Evolutionary conservation across 1,140 invertebrate species (phyloP).

Genomic region (Zaprionus inermis): DNA sequence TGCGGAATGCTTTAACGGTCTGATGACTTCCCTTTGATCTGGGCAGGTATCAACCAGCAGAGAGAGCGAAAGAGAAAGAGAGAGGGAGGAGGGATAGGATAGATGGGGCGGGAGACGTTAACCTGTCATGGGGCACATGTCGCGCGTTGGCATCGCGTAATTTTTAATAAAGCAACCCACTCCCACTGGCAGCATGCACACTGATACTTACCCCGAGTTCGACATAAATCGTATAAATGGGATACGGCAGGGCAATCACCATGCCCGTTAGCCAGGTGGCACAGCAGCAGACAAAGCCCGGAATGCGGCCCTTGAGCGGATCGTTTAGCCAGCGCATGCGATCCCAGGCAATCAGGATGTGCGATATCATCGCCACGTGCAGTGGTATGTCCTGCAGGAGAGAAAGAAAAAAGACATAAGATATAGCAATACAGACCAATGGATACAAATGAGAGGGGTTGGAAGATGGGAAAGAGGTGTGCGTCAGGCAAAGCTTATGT

Average conservation of each 20-base stretch:
- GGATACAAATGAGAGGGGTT: neutral
- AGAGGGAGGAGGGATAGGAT: neutral
- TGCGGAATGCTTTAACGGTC: slow-evolving; percentile 64
- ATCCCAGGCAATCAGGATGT: slow-evolving; percentile 89
- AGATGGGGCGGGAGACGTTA: neutral
- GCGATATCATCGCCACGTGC: slow-evolving; percentile 89
- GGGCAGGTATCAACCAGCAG: slow-evolving; percentile 6
- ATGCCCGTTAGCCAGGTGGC: slow-evolving; percentile 89
- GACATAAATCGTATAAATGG: slow-evolving; percentile 89
- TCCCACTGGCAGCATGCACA: neutral
- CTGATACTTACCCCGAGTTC: slow-evolving; percentile 87
- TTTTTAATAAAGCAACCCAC: slow-evolving; percentile 60
- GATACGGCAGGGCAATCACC: slow-evolving; percentile 89
- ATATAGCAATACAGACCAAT: slow-evolving; percentile 4
- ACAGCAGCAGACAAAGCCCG: slow-evolving; percentile 88
- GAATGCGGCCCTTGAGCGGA: slow-evolving; percentile 87
- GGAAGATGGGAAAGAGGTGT: neutral
- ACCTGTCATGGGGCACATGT: slow-evolving; percentile 1
- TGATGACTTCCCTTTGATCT: slow-evolving; percentile 69
- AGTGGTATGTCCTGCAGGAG: slow-evolving; percentile 87
- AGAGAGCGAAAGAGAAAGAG: neutral
- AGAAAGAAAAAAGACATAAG: slow-evolving; percentile 5
- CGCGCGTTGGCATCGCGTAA: slow-evolving; percentile 35
- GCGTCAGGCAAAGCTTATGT: neutral
- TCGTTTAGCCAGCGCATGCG: slow-evolving; percentile 88